Base-by-base conservation (phyloP, 2,888 invertebrate species). In the Metellina segmentata region DNA sequence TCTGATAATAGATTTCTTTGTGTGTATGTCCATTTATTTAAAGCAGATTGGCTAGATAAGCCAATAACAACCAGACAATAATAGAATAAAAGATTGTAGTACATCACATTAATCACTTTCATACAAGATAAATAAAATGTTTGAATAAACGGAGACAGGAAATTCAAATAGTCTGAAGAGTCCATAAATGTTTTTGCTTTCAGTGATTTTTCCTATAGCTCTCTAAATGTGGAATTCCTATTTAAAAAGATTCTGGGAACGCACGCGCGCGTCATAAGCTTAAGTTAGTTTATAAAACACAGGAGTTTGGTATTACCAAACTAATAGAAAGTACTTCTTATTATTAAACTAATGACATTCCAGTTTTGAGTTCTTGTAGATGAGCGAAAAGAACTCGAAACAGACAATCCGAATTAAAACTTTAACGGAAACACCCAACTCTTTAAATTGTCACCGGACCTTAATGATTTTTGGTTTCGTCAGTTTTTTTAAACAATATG, bases 381-480 rank as follows among this genome's bases (percentile, higher is more conserved):
- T 53, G 48, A n/a, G 61, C 20, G 53, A 81, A 81, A 81, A 52
- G 61, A 81, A 61, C 52, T 51, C 72, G 72, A 83, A 85, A 75
- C 74, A 53, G 77, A 78, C 86, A 78, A 86, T 86, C 71, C 78
- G 78, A 86, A 86, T 86, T 86, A 86, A 90, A 90, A 90, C 34
- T 86, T 81, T 70, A 90, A 77, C 86, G 90, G 90, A 90, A 86
- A 77, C 81, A 90, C 52, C 61, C 85, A 53, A 53, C 85, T 51
- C 77, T 85, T 74, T 72, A 82, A 81, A 90, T 86, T 90, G 85
- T 86, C 86, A 90, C 81, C 77, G 79, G 86, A 81, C 82, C 79
- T 83, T 91, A 91, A 91, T 91, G 91, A 91, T 91, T 82, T 91
- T 91, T 75, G 87, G 87, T 87, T 87, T 74, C 82, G 72, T 82